phyloP scores from a whole-genome alignment of 1,140 invertebrate genomes.

The Drosophila parvula region DNA sequence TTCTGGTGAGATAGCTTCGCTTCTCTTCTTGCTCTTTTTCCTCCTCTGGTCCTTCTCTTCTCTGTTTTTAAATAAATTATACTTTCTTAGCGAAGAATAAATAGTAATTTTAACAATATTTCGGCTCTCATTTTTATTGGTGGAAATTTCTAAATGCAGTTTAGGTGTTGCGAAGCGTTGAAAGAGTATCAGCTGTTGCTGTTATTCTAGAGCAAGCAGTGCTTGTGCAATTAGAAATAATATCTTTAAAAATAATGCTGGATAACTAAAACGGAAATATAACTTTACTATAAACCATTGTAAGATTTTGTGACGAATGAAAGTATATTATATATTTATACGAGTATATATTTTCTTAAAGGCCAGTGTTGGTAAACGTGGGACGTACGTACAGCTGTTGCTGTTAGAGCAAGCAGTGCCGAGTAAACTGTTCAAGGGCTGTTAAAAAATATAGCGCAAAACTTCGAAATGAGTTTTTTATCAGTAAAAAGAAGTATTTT shows the following conservation, averaged over 20 bases:
- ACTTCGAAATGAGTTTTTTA: neutral
- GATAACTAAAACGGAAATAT: too few relatives aligned
- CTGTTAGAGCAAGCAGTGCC: neutral
- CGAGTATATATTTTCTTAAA: too few relatives aligned
- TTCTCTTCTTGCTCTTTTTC: too few relatives aligned
- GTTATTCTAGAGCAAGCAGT: too few relatives aligned
- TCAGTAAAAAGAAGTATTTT: neutral
- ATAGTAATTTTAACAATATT: neutral
- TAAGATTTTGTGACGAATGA: too few relatives aligned
- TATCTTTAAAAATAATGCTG: too few relatives aligned
- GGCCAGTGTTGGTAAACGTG: neutral
- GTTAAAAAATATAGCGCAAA: neutral
- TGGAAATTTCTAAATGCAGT: conserved; percentile 12
- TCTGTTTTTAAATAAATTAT: neutral
- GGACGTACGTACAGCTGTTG: too few relatives aligned
- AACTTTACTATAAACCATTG: too few relatives aligned
- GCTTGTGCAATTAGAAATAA: too few relatives aligned
- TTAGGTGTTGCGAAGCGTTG: neutral
- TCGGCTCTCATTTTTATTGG: neutral
- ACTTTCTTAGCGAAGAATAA: neutral
- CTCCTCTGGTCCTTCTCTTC: too few relatives aligned
- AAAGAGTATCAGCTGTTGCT: neutral
- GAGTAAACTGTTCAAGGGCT: neutral
- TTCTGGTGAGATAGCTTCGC: too few relatives aligned
- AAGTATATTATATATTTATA: too few relatives aligned